Percentiles rank a stretch among this genome's conserved stretches.
phyloP scores from a whole-genome alignment of 64 coral and sea anemone species.

The Catalaphyllia jardinei region DNA sequence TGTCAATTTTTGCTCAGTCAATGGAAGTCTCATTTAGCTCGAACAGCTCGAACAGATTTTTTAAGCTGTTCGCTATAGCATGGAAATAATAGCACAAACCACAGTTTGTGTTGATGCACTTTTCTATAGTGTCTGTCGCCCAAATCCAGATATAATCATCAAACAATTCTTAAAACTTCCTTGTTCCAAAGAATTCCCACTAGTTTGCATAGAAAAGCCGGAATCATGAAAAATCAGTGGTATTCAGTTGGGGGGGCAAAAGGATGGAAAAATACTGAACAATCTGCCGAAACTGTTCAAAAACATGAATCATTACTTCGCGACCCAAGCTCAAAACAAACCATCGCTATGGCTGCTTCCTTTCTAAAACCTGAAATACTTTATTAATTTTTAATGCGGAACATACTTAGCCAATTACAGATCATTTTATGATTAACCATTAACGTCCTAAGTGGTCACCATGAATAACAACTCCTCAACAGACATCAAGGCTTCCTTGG shows the following conservation, averaged over 20 bases:
- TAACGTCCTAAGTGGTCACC: background rate
- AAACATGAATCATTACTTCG: too few species aligned
- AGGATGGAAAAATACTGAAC: too few species aligned
- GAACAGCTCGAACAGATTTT: background rate
- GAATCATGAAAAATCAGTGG: too few species aligned
- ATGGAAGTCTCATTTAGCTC: too few species aligned
- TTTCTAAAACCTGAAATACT: background rate
- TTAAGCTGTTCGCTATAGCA: background rate
- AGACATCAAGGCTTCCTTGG: background rate
- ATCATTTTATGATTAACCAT: background rate
- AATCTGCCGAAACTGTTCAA: too few species aligned
- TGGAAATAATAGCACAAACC: background rate
- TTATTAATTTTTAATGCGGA: background rate
- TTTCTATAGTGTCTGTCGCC: background rate
- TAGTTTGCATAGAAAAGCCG: too few species aligned
- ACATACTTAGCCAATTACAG: background rate
- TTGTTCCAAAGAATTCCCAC: too few species aligned
- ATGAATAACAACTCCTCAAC: background rate
- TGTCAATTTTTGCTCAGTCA: too few species aligned
- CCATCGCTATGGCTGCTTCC: too few species aligned
- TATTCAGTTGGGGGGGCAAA: too few species aligned
- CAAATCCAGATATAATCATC: background rate
- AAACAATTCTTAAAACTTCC: background rate
- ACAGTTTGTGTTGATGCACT: background rate
- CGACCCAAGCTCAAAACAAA: too few species aligned